Conservation (phyloP, 2,888 invertebrate genomes). For the Chymomyza amoena region DNA sequence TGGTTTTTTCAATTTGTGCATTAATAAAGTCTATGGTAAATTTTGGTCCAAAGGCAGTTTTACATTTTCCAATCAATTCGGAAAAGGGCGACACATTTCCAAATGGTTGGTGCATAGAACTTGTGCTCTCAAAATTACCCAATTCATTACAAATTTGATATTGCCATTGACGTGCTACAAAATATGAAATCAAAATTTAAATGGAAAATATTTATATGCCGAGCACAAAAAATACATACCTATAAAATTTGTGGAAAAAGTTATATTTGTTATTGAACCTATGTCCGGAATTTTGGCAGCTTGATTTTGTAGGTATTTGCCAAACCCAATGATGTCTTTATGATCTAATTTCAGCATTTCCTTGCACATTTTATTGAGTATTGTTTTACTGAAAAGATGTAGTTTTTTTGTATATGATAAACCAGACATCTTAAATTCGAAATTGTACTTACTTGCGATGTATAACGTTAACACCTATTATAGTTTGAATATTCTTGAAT, state of each 20-base stretch:
- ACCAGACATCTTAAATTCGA: background rate
- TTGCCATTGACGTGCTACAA: constrained; percentile 84
- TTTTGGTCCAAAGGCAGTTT: constrained; percentile 65
- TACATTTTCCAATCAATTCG: constrained; percentile 76
- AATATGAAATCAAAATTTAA: background rate
- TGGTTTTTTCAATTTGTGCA: constrained; percentile 1
- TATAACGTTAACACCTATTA: background rate
- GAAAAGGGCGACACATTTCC: constrained; percentile 79
- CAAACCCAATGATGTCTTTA: background rate
- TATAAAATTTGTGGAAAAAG: background rate
- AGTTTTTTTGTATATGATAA: background rate
- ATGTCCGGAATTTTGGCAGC: constrained; percentile 9
- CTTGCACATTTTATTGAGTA: background rate
- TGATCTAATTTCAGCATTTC: background rate
- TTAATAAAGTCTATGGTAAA: constrained; percentile 1
- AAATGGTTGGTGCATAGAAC: constrained; percentile 80
- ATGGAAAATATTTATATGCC: background rate
- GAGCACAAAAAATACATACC: background rate
- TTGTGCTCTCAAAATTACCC: constrained; percentile 83
- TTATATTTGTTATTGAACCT: background rate
- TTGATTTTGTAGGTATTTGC: background rate
- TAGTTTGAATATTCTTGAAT: background rate
- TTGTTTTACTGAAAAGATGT: background rate
- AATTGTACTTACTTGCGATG: background rate
- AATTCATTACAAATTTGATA: constrained; percentile 90